A percentile compares a stretch with the other conserved stretches of the same genome.
Conservation (phyloP, 2,888 invertebrate species). For the Biston stratarius region DNA sequence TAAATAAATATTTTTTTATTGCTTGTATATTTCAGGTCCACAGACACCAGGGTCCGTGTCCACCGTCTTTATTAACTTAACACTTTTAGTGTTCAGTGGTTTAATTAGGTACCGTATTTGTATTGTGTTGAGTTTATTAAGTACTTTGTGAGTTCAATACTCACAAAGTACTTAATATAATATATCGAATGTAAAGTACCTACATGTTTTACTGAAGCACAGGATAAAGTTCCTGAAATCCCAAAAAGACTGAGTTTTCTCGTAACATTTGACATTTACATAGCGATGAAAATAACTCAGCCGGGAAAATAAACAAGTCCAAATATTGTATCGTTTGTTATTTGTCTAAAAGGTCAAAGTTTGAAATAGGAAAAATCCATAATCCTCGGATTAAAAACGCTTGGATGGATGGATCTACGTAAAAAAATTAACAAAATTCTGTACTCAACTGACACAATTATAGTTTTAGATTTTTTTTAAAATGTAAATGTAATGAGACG, state of each 20-base stretch:
- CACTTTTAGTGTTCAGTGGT: too few relatives aligned
- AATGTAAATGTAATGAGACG: too few relatives aligned
- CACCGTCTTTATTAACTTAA: too few relatives aligned
- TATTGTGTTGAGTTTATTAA: too few relatives aligned
- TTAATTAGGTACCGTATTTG: neutral
- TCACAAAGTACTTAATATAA: too few relatives aligned
- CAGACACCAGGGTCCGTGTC: too few relatives aligned
- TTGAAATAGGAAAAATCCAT: slow-evolving; percentile 20
- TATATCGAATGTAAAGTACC: neutral
- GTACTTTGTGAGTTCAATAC: too few relatives aligned
- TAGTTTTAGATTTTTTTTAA: too few relatives aligned
- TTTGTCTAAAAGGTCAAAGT: slow-evolving; percentile 22
- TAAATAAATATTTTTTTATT: too few relatives aligned
- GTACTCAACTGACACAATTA: too few relatives aligned
- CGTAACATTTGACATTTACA: slow-evolving; percentile 19
- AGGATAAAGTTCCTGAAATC: neutral
- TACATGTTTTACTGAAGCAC: slow-evolving; percentile 3
- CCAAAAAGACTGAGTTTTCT: neutral
- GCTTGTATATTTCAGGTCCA: too few relatives aligned
- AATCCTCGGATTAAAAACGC: neutral
- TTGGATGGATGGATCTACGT: neutral
- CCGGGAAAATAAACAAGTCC: slow-evolving; percentile 30
- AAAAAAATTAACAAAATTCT: too few relatives aligned
- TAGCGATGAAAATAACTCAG: slow-evolving; percentile 26
- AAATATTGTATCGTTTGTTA: slow-evolving; percentile 23